Percentiles rank a stretch among this genome's conserved stretches.
Conservation (phyloP, 2,113 vertebrate genomes). For the Penelope pileata region DNA sequence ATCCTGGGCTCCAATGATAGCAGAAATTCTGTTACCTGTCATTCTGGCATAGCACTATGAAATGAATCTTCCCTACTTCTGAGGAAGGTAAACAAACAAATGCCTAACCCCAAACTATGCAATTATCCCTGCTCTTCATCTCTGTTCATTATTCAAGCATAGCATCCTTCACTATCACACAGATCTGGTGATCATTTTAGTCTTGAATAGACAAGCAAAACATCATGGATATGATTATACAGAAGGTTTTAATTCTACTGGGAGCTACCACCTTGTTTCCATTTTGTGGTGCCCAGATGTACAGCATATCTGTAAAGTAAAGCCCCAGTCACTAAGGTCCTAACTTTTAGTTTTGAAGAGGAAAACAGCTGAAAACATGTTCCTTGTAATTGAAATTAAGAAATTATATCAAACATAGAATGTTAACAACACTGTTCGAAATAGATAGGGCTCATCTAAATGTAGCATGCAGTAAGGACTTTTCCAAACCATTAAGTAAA, state of each 20-base stretch:
- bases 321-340: neutral
- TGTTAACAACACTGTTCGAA: neutral
- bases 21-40: neutral
- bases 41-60: neutral
- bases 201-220: neutral
- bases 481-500: neutral
- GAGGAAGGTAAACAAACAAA: neutral
- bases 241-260: neutral
- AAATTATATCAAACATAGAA: neutral
- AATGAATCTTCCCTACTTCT: neutral
- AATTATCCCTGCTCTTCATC: neutral
- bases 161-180: neutral
- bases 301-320: neutral
- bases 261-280: neutral
- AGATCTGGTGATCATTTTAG: neutral
- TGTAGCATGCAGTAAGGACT: neutral
- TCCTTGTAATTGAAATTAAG: neutral
- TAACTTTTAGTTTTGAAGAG: neutral
- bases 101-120: neutral
- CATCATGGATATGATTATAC: neutral
- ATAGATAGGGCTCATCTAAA: neutral
- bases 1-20: neutral
- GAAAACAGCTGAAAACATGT: neutral
- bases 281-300: neutral
- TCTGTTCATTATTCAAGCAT: neutral